Evolutionary conservation across 2,113 vertebrate species (phyloP).

Genomic region (Nannospalax galili): DNA sequence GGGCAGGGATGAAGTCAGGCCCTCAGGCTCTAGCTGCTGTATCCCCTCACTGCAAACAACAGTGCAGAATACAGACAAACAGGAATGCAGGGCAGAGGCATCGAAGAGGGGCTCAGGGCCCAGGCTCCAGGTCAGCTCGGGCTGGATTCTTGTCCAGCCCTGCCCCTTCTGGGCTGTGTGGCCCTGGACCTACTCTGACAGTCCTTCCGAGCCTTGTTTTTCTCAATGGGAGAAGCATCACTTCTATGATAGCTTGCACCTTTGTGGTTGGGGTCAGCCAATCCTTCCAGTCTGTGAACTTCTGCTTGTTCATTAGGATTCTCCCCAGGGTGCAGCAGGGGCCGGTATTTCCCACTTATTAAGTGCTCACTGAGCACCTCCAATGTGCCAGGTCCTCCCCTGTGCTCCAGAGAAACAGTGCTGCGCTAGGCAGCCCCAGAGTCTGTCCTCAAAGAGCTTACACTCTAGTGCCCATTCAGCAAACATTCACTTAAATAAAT

Average conservation of each 20-base stretch:
- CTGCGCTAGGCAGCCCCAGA: not conserved
- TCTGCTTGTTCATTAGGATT: not conserved
- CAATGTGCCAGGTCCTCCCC: not conserved
- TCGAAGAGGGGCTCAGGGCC: not conserved
- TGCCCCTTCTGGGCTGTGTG: not conserved
- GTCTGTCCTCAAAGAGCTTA: not conserved
- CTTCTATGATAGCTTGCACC: not conserved
- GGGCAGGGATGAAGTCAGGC: not conserved
- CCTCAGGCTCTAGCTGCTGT: not conserved
- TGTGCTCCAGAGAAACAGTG: not conserved
- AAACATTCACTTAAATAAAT: not conserved
- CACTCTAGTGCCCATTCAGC: not conserved
- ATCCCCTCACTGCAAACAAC: not conserved
- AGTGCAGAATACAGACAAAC: not conserved
- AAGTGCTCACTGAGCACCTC: too few relatives aligned
- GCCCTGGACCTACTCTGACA: too few relatives aligned
- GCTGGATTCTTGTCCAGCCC: not conserved
- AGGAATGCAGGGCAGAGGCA: not conserved
- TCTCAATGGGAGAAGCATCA: not conserved
- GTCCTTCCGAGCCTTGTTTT: not conserved
- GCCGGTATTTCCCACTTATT: too few relatives aligned
- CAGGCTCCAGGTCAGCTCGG: not conserved
- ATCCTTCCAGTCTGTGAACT: not conserved
- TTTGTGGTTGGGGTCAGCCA: not conserved
- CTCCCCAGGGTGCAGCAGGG: not conserved